phyloP scores from a whole-genome alignment of 2,113 vertebrate genomes.

The Smithornis capensis region DNA sequence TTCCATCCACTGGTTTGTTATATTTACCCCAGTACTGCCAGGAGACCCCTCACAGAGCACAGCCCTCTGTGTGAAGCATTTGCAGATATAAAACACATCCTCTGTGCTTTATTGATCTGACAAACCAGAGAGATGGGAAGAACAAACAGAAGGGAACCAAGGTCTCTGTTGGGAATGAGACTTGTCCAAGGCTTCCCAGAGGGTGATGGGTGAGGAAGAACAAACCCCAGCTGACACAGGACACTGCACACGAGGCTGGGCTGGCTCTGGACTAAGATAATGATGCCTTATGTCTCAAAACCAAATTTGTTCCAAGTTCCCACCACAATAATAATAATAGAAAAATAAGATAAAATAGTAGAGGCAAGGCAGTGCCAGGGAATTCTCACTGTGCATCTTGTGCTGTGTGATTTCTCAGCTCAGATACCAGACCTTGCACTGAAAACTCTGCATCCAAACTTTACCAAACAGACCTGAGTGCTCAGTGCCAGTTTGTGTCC shows the following conservation, averaged over 20 bases:
- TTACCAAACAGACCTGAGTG: not conserved
- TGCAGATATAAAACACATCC: not conserved
- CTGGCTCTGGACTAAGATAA: not conserved
- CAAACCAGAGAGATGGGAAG: not conserved
- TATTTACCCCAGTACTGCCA: not conserved
- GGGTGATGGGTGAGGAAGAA: not conserved
- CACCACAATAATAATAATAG: not conserved
- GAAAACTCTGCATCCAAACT: not conserved
- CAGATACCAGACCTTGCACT: not conserved
- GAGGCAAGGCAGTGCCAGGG: not conserved
- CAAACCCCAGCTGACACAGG: not conserved
- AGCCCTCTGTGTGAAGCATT: not conserved
- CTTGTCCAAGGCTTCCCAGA: not conserved
- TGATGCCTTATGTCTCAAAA: not conserved
- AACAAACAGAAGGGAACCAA: not conserved
- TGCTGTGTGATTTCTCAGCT: not conserved
- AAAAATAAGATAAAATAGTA: not conserved
- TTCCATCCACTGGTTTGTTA: not conserved
- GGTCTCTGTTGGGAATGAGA: fast-evolving
- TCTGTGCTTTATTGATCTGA: not conserved
- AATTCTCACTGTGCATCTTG: not conserved
- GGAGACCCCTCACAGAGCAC: not conserved
- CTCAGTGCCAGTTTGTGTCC: not conserved
- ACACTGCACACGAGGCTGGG: fast-evolving
- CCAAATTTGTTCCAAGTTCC: not conserved